These are phyloP conservation scores for Stegastes partitus DNA, from an alignment of 2,113 vertebrate species.

Conservation along the genomic window DNA sequence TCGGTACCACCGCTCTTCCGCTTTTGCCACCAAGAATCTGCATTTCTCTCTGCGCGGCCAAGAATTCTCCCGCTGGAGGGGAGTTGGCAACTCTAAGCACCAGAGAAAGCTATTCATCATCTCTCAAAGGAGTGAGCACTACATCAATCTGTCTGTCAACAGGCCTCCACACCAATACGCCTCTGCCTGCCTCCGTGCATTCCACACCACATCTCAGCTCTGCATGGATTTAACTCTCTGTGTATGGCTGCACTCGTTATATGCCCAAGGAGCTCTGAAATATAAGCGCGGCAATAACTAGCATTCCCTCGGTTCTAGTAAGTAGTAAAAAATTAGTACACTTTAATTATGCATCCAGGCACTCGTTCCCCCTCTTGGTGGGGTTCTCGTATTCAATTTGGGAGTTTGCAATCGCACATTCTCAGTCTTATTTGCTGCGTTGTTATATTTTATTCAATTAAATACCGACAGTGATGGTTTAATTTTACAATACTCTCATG, in stretches of 20 bases:
- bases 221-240: conserved; percentile 16
- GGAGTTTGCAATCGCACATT: conserved; percentile 18
- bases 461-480: conserved; percentile 2
- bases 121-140: conserved; percentile 66
- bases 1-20: conserved; percentile 12
- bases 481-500: conserved; percentile 26
- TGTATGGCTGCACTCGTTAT: conserved; percentile 3
- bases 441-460: conserved; percentile 24
- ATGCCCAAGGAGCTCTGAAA: conserved; percentile 27
- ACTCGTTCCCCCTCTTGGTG: conserved; percentile 21
- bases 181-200: conserved; percentile 53
- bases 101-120: conserved; percentile 74
- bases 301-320: conserved; percentile 22
- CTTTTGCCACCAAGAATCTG: conserved; percentile 45
- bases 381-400: background rate
- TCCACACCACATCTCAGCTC: conserved; percentile 54
- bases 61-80: conserved; percentile 41
- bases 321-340: conserved; percentile 32
- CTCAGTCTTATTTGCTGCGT: conserved; percentile 40
- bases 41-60: conserved; percentile 50
- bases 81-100: conserved; percentile 68
- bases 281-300: conserved; percentile 39
- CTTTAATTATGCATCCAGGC: background rate
- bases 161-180: conserved; percentile 63
- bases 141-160: conserved; percentile 80